These are phyloP conservation scores for Dryococelus australis DNA, from an alignment of 2,888 invertebrate species.

Conservation along the genomic window DNA sequence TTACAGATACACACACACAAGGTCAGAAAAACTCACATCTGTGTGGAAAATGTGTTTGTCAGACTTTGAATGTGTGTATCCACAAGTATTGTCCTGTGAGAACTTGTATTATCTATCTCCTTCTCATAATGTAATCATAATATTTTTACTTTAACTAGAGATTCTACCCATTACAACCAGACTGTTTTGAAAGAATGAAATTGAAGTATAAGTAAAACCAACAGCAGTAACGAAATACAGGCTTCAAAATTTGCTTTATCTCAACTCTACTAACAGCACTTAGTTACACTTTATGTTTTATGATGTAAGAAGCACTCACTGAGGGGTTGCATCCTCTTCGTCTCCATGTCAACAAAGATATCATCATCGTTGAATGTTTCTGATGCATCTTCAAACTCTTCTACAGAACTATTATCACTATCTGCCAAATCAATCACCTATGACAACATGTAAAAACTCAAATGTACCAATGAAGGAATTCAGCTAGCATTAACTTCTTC, in stretches of 20 bases:
- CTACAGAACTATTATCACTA: constrained; percentile 76
- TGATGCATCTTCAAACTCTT: constrained; percentile 86
- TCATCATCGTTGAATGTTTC: constrained; percentile 89
- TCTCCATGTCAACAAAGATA: constrained; percentile 80
- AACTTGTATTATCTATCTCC: too few species aligned
- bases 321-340: constrained; percentile 76
- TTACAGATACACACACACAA: too few species aligned
- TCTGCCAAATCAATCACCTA: constrained; percentile 73
- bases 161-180: too few species aligned
- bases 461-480: neutral
- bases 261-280: neutral
- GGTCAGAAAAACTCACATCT: too few species aligned
- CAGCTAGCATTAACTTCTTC: neutral
- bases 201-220: too few species aligned
- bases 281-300: neutral
- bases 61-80: too few species aligned
- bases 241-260: neutral
- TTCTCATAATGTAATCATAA: too few species aligned
- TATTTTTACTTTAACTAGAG: too few species aligned
- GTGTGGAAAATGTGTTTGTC: too few species aligned
- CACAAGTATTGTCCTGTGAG: too few species aligned
- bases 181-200: too few species aligned
- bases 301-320: constrained; percentile 64
- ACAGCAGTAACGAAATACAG: too few species aligned
- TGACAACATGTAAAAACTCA: neutral